Evolutionary conservation across 1,140 invertebrate genomes (phyloP).

Genomic region (Lepidurus packardi): DNA sequence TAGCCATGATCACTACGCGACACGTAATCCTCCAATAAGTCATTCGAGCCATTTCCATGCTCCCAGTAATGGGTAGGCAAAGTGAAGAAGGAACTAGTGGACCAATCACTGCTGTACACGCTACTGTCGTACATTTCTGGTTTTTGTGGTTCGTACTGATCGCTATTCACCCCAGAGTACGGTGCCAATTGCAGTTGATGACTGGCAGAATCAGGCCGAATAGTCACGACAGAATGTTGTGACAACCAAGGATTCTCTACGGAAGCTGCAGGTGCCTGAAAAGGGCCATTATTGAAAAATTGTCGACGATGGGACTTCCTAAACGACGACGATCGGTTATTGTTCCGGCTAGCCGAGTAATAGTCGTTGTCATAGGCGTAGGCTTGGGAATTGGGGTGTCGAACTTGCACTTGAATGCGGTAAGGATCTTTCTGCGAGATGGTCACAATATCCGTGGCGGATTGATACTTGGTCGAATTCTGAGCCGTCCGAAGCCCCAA

Average conservation of each 20-base stretch:
- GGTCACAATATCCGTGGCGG: not conserved
- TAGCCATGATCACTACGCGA: constrained; percentile 26
- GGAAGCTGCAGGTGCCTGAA: not conserved
- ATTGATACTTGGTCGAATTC: not conserved
- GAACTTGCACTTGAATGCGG: not conserved
- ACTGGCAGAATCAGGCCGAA: not conserved
- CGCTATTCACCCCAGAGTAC: not conserved
- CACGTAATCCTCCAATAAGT: constrained; percentile 9
- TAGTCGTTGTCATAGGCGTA: not conserved
- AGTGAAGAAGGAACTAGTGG: not conserved
- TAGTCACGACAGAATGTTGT: not conserved
- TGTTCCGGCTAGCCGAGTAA: not conserved
- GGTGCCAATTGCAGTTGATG: not conserved
- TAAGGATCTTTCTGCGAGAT: not conserved
- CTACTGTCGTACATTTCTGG: constrained; percentile 15
- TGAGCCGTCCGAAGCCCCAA: not conserved
- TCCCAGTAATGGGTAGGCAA: not conserved
- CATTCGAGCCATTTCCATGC: not conserved
- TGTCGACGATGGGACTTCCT: not conserved
- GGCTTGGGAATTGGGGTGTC: not conserved
- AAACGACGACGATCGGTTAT: not conserved
- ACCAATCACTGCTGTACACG: not conserved
- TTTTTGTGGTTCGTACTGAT: constrained; percentile 13
- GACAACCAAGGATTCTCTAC: not conserved
- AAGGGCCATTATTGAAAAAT: not conserved